These are phyloP conservation scores for Ophthalmolycus amberensis DNA, from an alignment of 2,113 vertebrate genomes.

Conservation along the genomic window DNA sequence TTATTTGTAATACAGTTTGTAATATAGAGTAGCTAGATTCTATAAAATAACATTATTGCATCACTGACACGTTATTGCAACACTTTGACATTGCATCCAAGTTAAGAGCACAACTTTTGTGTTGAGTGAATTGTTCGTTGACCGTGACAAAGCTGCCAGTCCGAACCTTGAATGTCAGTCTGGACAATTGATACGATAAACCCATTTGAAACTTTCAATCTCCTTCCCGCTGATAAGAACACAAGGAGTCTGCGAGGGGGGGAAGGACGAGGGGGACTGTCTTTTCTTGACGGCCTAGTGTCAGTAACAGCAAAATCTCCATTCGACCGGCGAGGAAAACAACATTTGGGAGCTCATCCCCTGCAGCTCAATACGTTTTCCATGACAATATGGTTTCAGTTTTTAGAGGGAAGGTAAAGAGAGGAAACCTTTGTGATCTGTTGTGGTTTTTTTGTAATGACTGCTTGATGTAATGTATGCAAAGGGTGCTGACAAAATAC, in stretches of 20 bases:
- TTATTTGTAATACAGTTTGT: neutral
- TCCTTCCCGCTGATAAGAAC: conserved; percentile 73
- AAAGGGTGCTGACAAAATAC: neutral
- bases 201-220: conserved; percentile 76
- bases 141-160: conserved; percentile 55
- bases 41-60: neutral
- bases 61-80: neutral
- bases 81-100: conserved; percentile 34
- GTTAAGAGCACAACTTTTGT: conserved; percentile 17
- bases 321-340: conserved; percentile 64
- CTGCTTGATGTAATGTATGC: conserved; percentile 2
- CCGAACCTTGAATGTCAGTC: conserved; percentile 66
- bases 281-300: conserved; percentile 56
- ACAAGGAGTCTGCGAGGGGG: conserved; percentile 40
- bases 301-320: conserved; percentile 68
- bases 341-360: conserved; percentile 59
- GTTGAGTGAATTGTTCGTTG: conserved; percentile 34
- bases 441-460: conserved; percentile 24
- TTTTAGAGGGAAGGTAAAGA: conserved; percentile 15
- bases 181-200: conserved; percentile 76
- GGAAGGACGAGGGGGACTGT: conserved; percentile 20
- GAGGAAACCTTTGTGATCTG: conserved; percentile 21
- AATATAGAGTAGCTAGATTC: neutral
- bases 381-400: conserved; percentile 9
- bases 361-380: conserved; percentile 56